Evolutionary conservation across 1,140 invertebrate species (phyloP), one percentile per base, ranked within the genome.

Genomic region (Geopemphigus sp.): DNA sequence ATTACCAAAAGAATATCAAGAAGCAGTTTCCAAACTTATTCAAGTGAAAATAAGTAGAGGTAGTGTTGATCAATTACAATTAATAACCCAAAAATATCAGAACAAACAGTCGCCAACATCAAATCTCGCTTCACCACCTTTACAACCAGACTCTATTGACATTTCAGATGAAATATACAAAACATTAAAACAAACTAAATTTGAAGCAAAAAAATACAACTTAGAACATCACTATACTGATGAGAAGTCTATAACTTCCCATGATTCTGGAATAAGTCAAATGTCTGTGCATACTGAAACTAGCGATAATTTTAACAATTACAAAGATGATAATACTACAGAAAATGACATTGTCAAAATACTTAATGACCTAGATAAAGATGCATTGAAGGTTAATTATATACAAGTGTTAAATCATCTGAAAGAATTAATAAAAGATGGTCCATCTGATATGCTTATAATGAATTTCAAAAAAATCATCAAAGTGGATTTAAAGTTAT

Each of bases 141-240:
- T 80, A 88, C 89, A 66, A 66, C 63, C n/a, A 82, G 91, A 91
- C 14, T 45, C 32, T 39, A 39, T 8, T 39, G 32, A 39, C 82
- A 93, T 92, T 84, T 90, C 93, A n/a, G 94, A 96, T 84, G 95
- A 97, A 85, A 91, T 97, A 64, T 91, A 92, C 84, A 92, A 92
- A 84, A 95, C 93, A 80, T 90, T 97, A 76, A 88, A 93, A 80
- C 92, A 93, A 84, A 97, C 95, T 61, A 95, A 95, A 19, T n/a
- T 14, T 63, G 19, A 63, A 19, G 5, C 19, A 32, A 15, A 63
- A 63, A 63, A 63, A 8, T 63, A 17, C 83, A 92, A 91, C 83
- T 91, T 91, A 84, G 87, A 84, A 19, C 76, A 84, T 81, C 80
- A 85, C 82, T 83, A 87, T 86, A 86, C 88, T 73, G 59, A 74